phyloP scores from a whole-genome alignment of 2,797 vertebrate genomes.

The Diplodus sargus region DNA sequence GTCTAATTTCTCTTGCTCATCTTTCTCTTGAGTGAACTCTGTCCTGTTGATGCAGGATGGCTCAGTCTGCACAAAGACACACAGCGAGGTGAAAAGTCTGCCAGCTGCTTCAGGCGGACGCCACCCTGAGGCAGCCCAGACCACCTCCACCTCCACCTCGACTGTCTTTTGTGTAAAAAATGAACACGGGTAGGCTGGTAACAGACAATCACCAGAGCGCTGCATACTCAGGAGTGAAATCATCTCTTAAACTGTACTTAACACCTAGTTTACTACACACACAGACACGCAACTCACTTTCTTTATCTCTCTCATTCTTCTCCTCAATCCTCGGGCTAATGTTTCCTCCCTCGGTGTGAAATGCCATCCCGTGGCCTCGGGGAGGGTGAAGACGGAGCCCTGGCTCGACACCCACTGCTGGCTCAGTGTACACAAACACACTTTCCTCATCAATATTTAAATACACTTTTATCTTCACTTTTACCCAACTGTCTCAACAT shows the following conservation, averaged over 20 bases:
- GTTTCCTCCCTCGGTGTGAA: conserved; percentile 49
- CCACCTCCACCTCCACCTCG: conserved; percentile 64
- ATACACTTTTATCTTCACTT: conserved; percentile 46
- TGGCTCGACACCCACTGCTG: conserved; percentile 31
- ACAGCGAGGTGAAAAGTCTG: conserved; percentile 58
- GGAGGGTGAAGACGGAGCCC: conserved; percentile 53
- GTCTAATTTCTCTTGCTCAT: neutral
- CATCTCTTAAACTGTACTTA: neutral
- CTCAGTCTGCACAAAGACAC: too few relatives aligned
- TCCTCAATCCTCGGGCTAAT: conserved; percentile 39
- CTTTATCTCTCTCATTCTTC: conserved; percentile 28
- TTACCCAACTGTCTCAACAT: conserved; percentile 39
- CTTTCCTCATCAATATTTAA: conserved; percentile 76
- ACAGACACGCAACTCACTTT: conserved; percentile 8
- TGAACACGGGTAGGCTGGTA: conserved; percentile 35
- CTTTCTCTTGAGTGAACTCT: conserved; percentile 22
- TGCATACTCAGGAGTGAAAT: conserved; percentile 4
- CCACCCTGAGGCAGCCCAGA: conserved; percentile 54
- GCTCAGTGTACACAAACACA: conserved; percentile 59
- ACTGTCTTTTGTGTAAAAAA: conserved; percentile 50
- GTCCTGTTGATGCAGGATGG: too few relatives aligned
- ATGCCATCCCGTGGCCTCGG: conserved; percentile 52
- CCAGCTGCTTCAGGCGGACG: conserved; percentile 63
- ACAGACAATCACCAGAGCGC: conserved; percentile 1
- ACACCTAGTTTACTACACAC: neutral